Base-by-base conservation (phyloP, 2,797 vertebrate species). In the Anas georgica region DNA sequence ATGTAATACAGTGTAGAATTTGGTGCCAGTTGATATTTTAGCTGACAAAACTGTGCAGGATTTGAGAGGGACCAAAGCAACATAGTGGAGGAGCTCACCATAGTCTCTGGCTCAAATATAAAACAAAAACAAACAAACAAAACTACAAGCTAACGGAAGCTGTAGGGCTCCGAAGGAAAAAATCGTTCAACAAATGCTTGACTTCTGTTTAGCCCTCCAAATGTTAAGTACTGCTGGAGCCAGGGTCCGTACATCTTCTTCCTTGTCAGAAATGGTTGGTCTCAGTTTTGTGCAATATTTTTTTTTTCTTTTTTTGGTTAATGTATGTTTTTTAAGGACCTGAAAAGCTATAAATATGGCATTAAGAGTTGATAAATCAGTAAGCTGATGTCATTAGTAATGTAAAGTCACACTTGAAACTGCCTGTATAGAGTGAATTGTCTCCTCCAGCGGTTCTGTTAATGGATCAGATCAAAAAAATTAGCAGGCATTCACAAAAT, bases 1-100 rank as follows among this genome's bases (percentile, higher is more conserved):
- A 1, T 1, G 0, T 67, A 60, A 72, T 58, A n/a, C 1, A 0
- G 31, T 12, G 4, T 64, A 48, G 52, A 87, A 50, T 74, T 52
- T 87, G 28, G 48, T 86, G 58, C 20, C 54, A 52, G 69, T 50
- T 22, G 21, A 55, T 86, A 35, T 52, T 37, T 74, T 86, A 46
- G 74, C 56, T 25, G 68, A 29, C 73, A 52, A 56, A 75, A 29
- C 58, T 79, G 7, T 41, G 54, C 66, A 55, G 8, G 28, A 45
- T 74, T 83, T 91, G 45, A 69, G 79, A 86, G 16, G 17, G 10
- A 66, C 13, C 8, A 12, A 52, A 66, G 52, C 16, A 66, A 22
- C 56, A 78, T 75, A 66, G 55, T 55, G 17, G 58, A 91, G 55
- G 28, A 45, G 85, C 31, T 67, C 20, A 26, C 3, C 67, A 18